Conservation (phyloP, 2,888 invertebrate species). For the Erebia epiphron region DNA sequence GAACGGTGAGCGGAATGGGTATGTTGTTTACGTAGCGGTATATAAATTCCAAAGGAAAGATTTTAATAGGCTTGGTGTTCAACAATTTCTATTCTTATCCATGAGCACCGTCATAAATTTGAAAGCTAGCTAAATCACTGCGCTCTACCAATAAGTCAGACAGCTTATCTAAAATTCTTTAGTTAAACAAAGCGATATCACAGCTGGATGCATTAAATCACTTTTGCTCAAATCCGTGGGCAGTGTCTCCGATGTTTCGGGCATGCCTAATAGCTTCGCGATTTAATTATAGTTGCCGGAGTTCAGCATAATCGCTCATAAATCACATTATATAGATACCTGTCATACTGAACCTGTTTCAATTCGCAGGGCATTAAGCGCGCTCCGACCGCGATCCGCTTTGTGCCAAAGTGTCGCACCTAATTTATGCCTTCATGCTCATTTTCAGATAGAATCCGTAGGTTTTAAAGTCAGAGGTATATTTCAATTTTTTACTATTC, state of each 20-base stretch:
- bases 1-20: slow-evolving; percentile 58
- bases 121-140: slow-evolving; percentile 42
- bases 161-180: slow-evolving; percentile 47
- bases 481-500: slow-evolving; percentile 62
- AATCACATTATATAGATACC: slow-evolving; percentile 78
- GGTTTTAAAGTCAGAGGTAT: slow-evolving; percentile 58
- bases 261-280: slow-evolving; percentile 68
- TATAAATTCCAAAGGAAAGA: slow-evolving; percentile 46
- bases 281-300: slow-evolving; percentile 76
- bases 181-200: slow-evolving; percentile 53
- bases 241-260: slow-evolving; percentile 71
- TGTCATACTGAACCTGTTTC: slow-evolving; percentile 81
- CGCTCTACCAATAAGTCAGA: slow-evolving; percentile 42
- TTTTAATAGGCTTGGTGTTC: slow-evolving; percentile 39
- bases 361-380: slow-evolving; percentile 73
- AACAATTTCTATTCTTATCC: slow-evolving; percentile 42
- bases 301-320: slow-evolving; percentile 77
- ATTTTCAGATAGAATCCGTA: slow-evolving; percentile 66
- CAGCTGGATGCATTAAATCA: slow-evolving; percentile 64
- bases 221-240: slow-evolving; percentile 61
- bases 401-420: slow-evolving; percentile 64
- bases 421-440: slow-evolving; percentile 81
- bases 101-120: slow-evolving; percentile 42
- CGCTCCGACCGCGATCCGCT: slow-evolving; percentile 55
- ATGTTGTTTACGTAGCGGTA: slow-evolving; percentile 63